Base-by-base conservation (phyloP, 2,888 invertebrate genomes). In the Diachrysia chrysitis region DNA sequence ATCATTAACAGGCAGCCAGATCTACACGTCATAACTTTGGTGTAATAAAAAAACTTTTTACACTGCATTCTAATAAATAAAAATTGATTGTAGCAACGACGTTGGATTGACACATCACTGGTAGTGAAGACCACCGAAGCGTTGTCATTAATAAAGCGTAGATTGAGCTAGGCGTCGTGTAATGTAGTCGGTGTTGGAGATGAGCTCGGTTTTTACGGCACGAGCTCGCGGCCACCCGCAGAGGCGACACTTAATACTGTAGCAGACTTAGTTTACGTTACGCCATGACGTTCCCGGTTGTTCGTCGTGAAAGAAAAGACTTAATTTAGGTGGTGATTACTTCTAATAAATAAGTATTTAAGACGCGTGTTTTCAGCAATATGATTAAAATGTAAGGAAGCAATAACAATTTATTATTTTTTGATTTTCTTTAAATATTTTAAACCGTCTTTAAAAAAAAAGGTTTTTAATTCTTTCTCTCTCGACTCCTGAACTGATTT, bases 201-300 rank as follows among this genome's bases (percentile, higher is more conserved):
- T 94, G 94, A 94, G 90, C 82, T 92, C 82, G 92, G 93, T 93
- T 95, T 94, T 94, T 94, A 93, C 92, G 92, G 93, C 94, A 94
- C 94, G 94, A 95, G 94, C 87, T 83, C 81, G 76, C 85, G 94
- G 85, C 95, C 95, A 94, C 94, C 94, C 95, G 94, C 93, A 83
- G 90, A 83, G 92, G 87, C 89, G 89, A 91, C 90, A 90, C 87
- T 88, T 84, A 73, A 84, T 83, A 81, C 79, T 83, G 83, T 56
- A n/a, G 65, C 81, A 81, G n/a, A 12, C 12, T 69, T 59, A 81
- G 74, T 58, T 68, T 83, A 84, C 81, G 71, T 61, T 46, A 69
- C 66, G 63, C 59, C 70, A 73, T 16, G 46, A 53, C 7, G 42
- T 42, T 4, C 5, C 7, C n/a, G 10, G 10, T 1, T 32, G 6